A percentile compares a stretch with the other conserved stretches of the same genome.
These are phyloP conservation scores for Gryllus longicercus DNA, from an alignment of 2,888 invertebrate genomes.

Conservation along the genomic window DNA sequence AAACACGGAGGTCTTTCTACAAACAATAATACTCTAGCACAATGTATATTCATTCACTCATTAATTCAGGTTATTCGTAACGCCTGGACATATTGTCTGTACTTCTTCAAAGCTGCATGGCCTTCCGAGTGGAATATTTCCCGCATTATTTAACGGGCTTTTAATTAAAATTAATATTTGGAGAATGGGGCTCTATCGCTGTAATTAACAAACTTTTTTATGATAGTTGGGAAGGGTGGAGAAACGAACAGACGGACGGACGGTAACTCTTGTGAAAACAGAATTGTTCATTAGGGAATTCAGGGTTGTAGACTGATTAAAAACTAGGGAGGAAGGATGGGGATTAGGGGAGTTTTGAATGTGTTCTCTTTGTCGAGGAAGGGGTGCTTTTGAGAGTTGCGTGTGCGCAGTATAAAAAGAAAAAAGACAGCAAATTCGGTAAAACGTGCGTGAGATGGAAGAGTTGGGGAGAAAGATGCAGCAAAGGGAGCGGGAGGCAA, in stretches of 20 bases:
- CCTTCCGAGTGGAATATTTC: no score
- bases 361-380: not conserved
- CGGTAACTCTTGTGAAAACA: slow-evolving; percentile 34
- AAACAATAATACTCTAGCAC: no score
- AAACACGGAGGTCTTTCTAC: no score
- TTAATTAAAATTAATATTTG: slow-evolving; percentile 34
- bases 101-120: no score
- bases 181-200: slow-evolving; percentile 29
- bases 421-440: no score
- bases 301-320: slow-evolving; percentile 35
- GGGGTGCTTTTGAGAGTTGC: slow-evolving; percentile 24
- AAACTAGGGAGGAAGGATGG: slow-evolving; percentile 25
- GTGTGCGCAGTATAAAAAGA: no score
- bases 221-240: slow-evolving; percentile 25
- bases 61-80: no score
- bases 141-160: not conserved
- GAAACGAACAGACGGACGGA: not conserved
- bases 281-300: slow-evolving; percentile 37
- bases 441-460: not conserved
- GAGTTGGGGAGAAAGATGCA: not conserved
- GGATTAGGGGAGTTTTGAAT: slow-evolving; percentile 19
- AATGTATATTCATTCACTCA: no score
- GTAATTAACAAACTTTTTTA: slow-evolving; percentile 35
- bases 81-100: no score
- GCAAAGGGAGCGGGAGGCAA: slow-evolving; percentile 23